Percentiles rank a stretch among this genome's conserved stretches.
Conservation (phyloP, 2,113 vertebrate species). For the Labeo rohita region DNA sequence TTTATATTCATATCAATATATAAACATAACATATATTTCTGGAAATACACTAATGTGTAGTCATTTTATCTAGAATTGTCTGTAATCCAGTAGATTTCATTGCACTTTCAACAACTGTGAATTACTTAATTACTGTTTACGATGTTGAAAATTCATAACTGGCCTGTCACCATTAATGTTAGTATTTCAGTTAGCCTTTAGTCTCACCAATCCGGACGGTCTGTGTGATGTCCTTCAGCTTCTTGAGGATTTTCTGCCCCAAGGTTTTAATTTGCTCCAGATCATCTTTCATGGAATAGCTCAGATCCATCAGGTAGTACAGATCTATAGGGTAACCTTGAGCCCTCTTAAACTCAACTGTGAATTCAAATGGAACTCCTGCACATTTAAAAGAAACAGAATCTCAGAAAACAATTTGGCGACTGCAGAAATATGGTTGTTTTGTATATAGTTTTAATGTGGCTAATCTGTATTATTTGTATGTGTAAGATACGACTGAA, state of each 20-base stretch:
- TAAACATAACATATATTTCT: not conserved
- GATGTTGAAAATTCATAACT: not conserved
- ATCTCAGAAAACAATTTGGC: not conserved
- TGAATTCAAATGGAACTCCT: constrained; percentile 74
- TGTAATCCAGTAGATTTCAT: not conserved
- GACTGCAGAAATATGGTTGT: not conserved
- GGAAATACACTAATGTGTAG: not conserved
- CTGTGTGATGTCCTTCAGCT: constrained; percentile 66
- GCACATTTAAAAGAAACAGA: not conserved
- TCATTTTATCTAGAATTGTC: not conserved
- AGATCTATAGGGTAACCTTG: constrained; percentile 81
- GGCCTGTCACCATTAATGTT: not conserved
- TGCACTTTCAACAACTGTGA: not conserved
- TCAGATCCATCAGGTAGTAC: constrained; percentile 85
- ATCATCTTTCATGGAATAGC: constrained; percentile 85
- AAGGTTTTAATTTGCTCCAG: constrained; percentile 78
- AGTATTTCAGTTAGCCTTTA: not conserved
- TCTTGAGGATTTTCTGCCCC: constrained; percentile 72
- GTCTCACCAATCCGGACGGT: constrained; percentile 77
- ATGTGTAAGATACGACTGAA: not conserved
- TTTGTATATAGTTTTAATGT: not conserved
- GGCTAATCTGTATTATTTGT: not conserved
- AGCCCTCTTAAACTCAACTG: constrained; percentile 74
- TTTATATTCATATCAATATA: too few species aligned
- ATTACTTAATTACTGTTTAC: not conserved